Percentiles rank a stretch among this genome's conserved stretches.
These are phyloP conservation scores for Zosterops japonicus DNA, from an alignment of 2,113 vertebrate genomes.

Conservation along the genomic window DNA sequence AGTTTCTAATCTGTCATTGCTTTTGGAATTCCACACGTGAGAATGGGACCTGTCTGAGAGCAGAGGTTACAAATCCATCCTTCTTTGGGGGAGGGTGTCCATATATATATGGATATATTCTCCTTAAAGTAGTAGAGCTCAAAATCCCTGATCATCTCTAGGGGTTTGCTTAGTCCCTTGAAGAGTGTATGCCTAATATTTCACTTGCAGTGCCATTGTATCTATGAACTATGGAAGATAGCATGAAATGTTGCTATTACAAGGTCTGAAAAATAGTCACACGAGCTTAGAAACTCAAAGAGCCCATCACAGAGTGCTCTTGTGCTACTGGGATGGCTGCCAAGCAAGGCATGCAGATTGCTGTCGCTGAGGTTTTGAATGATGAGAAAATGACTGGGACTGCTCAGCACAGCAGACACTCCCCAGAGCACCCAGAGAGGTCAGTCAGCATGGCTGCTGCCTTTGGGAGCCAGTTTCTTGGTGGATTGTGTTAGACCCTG, in stretches of 20 bases:
- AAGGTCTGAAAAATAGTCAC: background rate
- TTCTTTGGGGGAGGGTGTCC: background rate
- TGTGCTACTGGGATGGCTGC: background rate
- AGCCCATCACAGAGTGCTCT: background rate
- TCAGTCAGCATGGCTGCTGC: background rate
- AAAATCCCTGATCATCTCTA: background rate
- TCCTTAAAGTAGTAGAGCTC: background rate
- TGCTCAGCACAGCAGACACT: background rate
- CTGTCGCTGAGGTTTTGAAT: background rate
- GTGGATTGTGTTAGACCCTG: background rate
- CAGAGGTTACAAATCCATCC: slow-evolving; percentile 16
- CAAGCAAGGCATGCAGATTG: background rate
- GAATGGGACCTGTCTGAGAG: background rate
- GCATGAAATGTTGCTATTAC: background rate
- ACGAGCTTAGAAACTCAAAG: background rate
- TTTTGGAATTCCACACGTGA: background rate
- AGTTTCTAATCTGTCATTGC: slow-evolving; percentile 35
- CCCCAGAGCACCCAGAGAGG: background rate
- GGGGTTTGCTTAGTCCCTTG: background rate
- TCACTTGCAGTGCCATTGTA: background rate
- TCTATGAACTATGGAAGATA: background rate
- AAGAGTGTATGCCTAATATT: background rate
- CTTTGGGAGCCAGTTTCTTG: background rate
- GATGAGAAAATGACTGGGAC: background rate
- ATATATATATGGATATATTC: background rate